Evolutionary conservation across 2,888 invertebrate genomes (phyloP), one percentile per base, ranked within the genome.

Genomic region (Hedya salicella): DNA sequence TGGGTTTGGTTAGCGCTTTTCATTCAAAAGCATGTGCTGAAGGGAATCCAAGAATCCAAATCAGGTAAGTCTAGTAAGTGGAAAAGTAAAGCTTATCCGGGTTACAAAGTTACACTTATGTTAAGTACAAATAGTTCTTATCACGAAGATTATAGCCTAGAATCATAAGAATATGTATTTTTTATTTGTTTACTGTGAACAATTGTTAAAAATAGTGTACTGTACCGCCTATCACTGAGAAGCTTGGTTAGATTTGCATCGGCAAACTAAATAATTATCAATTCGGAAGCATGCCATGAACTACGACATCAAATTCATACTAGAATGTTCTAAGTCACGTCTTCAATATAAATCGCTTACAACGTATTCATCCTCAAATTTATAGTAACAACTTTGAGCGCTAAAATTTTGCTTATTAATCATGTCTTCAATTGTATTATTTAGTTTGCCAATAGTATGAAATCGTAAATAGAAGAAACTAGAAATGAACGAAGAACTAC

Each of bases 111-210:
- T 79, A 76, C 40, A 82, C 81, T 81, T 83, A 85, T 65, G 74
- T 84, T 87, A 87, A 82, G 82, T 87, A 88, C 77, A 83, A 88
- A 83, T 85, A 87, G 83, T 82, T 74, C 86, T 89, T 88, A 79
- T 81, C 73, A 78, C 83, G 81, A 87, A 86, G 81, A 80, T 83
- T 88, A 87, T 89, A 91, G 87, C 88, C 90, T 91, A 91, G 78
- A 76, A 78, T 92, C 91, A 92, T 92, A 92, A 91, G 91, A 91
- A 90, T 88, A 85, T 86, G 87, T 89, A 84, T 78, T 82, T 77
- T 73, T 71, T 74, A 70, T 73, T 65, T 53, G 48, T 40, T 54
- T 48, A 60, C 72, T 67, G 49, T 62, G 52, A 68, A 68, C 64
- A 66, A 50, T 42, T 39, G 42, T n/a, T 50, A 36, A 17, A 9